Base-by-base conservation (phyloP, 2,113 vertebrate species). In the Pygoscelis adeliae region DNA sequence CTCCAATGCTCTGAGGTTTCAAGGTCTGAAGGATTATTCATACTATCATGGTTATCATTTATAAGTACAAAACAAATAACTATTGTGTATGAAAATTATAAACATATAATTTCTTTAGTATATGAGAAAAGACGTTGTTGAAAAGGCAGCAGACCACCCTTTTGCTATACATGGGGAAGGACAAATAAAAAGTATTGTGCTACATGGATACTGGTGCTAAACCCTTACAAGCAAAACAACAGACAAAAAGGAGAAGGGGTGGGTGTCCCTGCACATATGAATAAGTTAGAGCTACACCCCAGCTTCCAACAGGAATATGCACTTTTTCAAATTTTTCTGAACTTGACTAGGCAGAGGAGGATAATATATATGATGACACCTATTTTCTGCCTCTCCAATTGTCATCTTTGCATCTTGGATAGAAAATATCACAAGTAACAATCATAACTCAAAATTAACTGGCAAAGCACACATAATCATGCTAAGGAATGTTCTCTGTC, bases 231-330 rank as follows among this genome's bases (percentile, higher is more conserved):
- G 17, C 3, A 67, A 81, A 91, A 73, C 10, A 89, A 36, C 13
- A 49, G 15, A 4, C n/a, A 53, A 53, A 49, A 27, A 47, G 2
- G 5, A 72, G 21, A 26, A 76, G 6, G 58, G 5, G 1, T 6
- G 14, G 3, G 2, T 34, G 14, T 29, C 15, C 5, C 49, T 81
- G 18, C 4, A 32, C 6, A 16, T 19, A 17, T 13, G 4, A 83
- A 66, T 10, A 66, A 3, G 7, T 77, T 30, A 46, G 11, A 62
- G 16, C 4, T 59, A 53, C 3, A 69, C 10, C 6, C 3, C 10
- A 69, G 0, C 1, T 65, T 87, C 14, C 3, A 67, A 71, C 0
- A 66, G 8, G 7, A 73, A 52, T 72, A 52, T 12, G 7, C 1
- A 23, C 2, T 56, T 79, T n/a, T 46, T 27, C 2, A 55, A 14